Base-by-base conservation (phyloP, 2,113 vertebrate species). In the Symphodus melops region DNA sequence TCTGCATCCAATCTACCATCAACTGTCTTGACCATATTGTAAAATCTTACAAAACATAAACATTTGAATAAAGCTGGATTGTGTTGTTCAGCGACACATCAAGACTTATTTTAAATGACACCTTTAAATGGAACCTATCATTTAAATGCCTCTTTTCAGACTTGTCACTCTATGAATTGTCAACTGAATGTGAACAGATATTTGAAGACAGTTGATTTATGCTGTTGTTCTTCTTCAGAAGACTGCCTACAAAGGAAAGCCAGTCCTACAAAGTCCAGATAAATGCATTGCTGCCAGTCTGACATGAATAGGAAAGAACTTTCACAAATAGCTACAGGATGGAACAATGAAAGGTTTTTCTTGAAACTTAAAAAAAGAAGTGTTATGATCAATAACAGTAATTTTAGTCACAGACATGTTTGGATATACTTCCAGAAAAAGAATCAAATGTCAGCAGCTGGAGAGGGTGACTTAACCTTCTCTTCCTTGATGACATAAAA, bases 401-500 rank as follows among this genome's bases (percentile, higher is more conserved):
- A n/a, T 78, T 81, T 51, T 56, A 49, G 28, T 42, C 8, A 19
- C 5, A 13, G 37, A 73, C 60, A 76, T 10, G 11, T 0, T 17
- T 36, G 9, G 51, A 63, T 55, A 56, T 25, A 3, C 16, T 28
- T 23, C 23, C 19, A 57, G 44, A 55, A 48, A 75, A 62, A 65
- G 55, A 75, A 71, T 73, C 52, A 65, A 52, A 74, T 55, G 44
- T 77, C 44, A 77, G 36, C n/a, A 16, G 23, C 53, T 49, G 16
- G 42, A 63, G 61, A 46, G 25, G 80, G 37, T 78, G 76, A 78
- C 76, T 54, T 76, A 60, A 82, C 82, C 82, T 69, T 28, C 28
- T 69, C 71, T 83, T 75, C 55, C 1, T 0, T 42, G 71, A 75
- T 68, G 71, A 77, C 36, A 72, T 14, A 70, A 68, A 84, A 63